Percentiles rank a stretch among this genome's conserved stretches.
These are phyloP conservation scores for Drosophila nebulosa DNA, from an alignment of 1,140 invertebrate species.

Conservation along the genomic window DNA sequence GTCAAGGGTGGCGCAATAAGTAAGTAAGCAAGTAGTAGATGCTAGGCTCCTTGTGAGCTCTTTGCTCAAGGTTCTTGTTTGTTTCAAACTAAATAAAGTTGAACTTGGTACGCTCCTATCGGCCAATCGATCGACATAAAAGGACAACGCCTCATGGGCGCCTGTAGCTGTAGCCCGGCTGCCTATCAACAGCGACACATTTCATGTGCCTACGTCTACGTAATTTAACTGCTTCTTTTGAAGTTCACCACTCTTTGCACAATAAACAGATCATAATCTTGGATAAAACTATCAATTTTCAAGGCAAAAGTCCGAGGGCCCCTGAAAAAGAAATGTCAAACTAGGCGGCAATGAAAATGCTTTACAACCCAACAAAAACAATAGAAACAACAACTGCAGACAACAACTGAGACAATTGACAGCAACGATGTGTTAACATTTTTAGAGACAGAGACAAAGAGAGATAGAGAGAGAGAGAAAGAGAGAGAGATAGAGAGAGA, in stretches of 20 bases:
- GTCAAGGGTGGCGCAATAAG: neutral
- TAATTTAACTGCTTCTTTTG: conserved; percentile 51
- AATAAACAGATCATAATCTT: conserved; percentile 73
- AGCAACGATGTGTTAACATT: conserved; percentile 64
- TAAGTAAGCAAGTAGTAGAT: neutral
- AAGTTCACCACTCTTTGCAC: conserved; percentile 48
- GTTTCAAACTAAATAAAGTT: conserved; percentile 43
- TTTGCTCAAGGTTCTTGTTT: neutral
- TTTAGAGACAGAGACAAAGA: conserved; percentile 20
- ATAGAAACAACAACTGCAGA: neutral
- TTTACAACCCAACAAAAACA: conserved; percentile 35
- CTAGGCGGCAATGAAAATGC: conserved; percentile 41
- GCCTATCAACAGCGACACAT: conserved; percentile 44
- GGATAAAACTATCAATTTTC: conserved; percentile 69
- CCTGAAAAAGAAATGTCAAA: conserved; percentile 21
- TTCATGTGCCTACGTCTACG: conserved; percentile 47
- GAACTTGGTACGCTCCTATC: conserved; percentile 13
- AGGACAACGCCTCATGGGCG: conserved; percentile 36
- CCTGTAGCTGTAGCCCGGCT: neutral
- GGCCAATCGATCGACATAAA: conserved; percentile 31
- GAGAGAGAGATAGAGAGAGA: no score
- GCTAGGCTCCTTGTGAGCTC: neutral
- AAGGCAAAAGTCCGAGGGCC: conserved; percentile 28
- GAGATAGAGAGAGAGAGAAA: no score
- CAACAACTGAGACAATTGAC: conserved; percentile 10